phyloP scores from a whole-genome alignment of 2,113 vertebrate species.

The Acrocephalus arundinaceus region DNA sequence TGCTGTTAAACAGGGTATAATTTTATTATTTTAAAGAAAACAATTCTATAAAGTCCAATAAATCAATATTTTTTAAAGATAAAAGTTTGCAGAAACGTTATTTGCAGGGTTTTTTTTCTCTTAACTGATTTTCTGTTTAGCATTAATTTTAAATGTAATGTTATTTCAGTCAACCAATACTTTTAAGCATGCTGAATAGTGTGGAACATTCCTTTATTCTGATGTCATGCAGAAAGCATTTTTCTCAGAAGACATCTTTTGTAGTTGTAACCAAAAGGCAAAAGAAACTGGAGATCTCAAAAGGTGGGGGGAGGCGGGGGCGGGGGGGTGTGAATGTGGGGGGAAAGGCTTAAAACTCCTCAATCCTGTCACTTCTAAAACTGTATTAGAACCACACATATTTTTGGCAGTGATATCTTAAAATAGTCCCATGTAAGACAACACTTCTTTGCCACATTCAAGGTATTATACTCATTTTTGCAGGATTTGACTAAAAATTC shows the following conservation, averaged over 20 bases:
- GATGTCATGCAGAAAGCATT: slow-evolving; percentile 79
- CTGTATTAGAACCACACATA: slow-evolving; percentile 53
- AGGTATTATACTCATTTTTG: slow-evolving; percentile 67
- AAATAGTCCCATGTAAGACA: slow-evolving; percentile 44
- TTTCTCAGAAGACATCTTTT: slow-evolving; percentile 83
- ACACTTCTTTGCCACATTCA: slow-evolving; percentile 56
- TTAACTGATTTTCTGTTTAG: slow-evolving; percentile 48
- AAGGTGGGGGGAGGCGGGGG: neutral
- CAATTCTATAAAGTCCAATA: neutral
- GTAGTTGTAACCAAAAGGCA: slow-evolving; percentile 80
- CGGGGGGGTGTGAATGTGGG: neutral
- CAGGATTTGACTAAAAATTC: slow-evolving; percentile 71
- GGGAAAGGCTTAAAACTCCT: slow-evolving; percentile 53
- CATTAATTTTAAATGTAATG: slow-evolving; percentile 68
- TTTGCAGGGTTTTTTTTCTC: slow-evolving; percentile 21
- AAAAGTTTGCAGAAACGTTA: slow-evolving; percentile 25
- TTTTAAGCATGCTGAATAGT: slow-evolving; percentile 66
- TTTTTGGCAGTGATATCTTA: slow-evolving; percentile 53
- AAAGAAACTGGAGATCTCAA: slow-evolving; percentile 78
- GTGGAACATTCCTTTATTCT: slow-evolving; percentile 77
- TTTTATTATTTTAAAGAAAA: slow-evolving; percentile 16
- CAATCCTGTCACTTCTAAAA: slow-evolving; percentile 58
- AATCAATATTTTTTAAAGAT: slow-evolving; percentile 13
- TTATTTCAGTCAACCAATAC: slow-evolving; percentile 77
- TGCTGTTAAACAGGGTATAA: neutral